phyloP scores from a whole-genome alignment of 2,888 invertebrate genomes.

The Meliscaeva auricollis region DNA sequence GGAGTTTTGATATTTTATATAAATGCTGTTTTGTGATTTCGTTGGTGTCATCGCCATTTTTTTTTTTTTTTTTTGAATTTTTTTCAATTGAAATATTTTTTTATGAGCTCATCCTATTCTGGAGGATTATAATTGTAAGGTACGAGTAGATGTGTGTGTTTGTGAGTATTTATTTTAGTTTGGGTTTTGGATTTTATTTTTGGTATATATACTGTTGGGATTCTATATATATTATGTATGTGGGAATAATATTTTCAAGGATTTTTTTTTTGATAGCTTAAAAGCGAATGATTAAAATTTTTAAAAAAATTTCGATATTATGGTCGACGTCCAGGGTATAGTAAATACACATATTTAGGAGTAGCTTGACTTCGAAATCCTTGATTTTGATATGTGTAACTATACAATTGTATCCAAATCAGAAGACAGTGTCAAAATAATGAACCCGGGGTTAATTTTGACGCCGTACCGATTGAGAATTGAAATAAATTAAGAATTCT shows the following conservation, averaged over 20 bases:
- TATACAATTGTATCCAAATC: conserved; percentile 81
- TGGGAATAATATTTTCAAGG: conserved; percentile 41
- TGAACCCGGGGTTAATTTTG: conserved; percentile 81
- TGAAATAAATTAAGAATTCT: conserved; percentile 3
- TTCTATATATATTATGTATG: conserved; percentile 6
- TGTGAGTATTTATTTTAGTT: conserved; percentile 25
- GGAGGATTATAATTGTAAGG: conserved; percentile 36
- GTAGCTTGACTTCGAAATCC: conserved; percentile 54
- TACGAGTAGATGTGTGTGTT: conserved; percentile 35
- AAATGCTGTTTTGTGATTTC: conserved; percentile 54
- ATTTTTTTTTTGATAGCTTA: conserved; percentile 47
- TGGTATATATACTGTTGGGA: conserved; percentile 35
- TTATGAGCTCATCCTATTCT: conserved; percentile 65
- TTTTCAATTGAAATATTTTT: conserved; percentile 14
- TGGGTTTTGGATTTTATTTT: conserved; percentile 25
- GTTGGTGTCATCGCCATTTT: conserved; percentile 70
- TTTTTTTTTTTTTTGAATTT: neutral
- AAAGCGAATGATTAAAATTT: conserved; percentile 33
- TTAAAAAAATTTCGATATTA: conserved; percentile 28
- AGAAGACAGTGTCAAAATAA: conserved; percentile 85
- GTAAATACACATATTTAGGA: conserved; percentile 60
- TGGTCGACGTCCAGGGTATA: conserved; percentile 74
- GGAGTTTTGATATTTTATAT: conserved; percentile 31
- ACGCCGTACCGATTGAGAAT: conserved; percentile 66
- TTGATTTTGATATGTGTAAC: conserved; percentile 68